Conservation (phyloP, 2,113 vertebrate genomes). For the Syrrhaptes paradoxus region DNA sequence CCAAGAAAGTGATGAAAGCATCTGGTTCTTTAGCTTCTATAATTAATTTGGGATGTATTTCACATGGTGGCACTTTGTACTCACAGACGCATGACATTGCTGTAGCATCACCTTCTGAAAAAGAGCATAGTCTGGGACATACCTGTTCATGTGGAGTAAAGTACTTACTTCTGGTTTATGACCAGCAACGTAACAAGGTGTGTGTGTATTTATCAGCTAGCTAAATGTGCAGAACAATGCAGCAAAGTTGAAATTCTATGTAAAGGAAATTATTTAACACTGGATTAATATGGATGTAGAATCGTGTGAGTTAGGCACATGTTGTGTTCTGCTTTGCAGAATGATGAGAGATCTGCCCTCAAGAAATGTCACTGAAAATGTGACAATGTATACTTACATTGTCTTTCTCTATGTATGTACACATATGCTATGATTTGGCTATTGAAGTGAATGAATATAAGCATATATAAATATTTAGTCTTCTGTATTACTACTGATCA, state of each 20-base stretch:
- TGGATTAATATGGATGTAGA: neutral
- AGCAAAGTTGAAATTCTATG: neutral
- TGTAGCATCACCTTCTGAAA: neutral
- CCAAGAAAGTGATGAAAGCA: conserved; percentile 25
- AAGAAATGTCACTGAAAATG: neutral
- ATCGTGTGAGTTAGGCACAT: neutral
- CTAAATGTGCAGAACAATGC: neutral
- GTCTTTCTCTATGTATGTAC: neutral
- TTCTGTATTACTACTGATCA: neutral
- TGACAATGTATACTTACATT: neutral
- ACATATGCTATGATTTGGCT: neutral
- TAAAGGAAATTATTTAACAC: neutral
- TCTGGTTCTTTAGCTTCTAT: neutral
- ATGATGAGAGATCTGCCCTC: neutral
- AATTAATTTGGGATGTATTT: neutral
- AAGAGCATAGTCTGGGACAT: neutral
- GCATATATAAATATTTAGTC: neutral
- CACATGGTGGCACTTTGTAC: neutral
- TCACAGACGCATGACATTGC: neutral
- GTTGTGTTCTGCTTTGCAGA: neutral
- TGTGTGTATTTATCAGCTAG: neutral
- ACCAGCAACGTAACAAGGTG: neutral
- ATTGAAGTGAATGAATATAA: neutral
- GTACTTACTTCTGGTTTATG: neutral
- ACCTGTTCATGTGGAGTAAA: neutral